Evolutionary conservation across 2,113 vertebrate genomes (phyloP), one percentile per base, ranked within the genome.

Genomic region (Dicerorhinus sumatrensis): DNA sequence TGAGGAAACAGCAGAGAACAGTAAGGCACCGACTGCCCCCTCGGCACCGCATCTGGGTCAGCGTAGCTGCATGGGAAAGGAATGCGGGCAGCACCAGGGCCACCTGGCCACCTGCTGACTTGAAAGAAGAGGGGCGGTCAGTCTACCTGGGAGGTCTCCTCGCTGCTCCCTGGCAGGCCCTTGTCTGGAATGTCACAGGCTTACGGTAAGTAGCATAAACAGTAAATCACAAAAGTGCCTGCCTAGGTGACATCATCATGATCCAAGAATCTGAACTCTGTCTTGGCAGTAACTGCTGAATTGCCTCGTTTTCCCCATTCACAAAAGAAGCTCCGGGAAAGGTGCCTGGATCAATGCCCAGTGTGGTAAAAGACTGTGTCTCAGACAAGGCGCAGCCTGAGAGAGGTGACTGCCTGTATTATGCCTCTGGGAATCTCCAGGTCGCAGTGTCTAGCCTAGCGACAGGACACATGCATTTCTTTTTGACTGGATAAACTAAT

Each of bases 201-300:
- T 73, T 63, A 33, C 1, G 81, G 33, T 39, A 86, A 89, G 8
- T 29, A 6, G 67, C 82, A 14, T 54, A 72, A 42, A 76, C 18
- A 36, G 23, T 48, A 76, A 79, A 72, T 80, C 91, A 93, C 76
- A n/a, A 48, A 83, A 88, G 62, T 82, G 67, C 46, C 84, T 69
- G 84, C 54, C 33, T 23, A 31, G 31, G 23, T 36, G 69, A 33
- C 11, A 80, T 63, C 51, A 33, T 11, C 51, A 21, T 21, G 60
- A 69, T 89, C 88, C 89, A 93, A 94, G 84, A 89, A 81, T 93
- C 77, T 54, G 86, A 87, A 76, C 72, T 88, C 54, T 36, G 17
- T 42, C 73, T 97, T 93, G 82, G 85, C 93, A 92, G 65, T 72
- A 46, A 89, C 13, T 65, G 60, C 69, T n/a, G 6, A 60, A 81